Evolutionary conservation across 2,888 invertebrate genomes (phyloP).

Genomic region (Eulithis testata): DNA sequence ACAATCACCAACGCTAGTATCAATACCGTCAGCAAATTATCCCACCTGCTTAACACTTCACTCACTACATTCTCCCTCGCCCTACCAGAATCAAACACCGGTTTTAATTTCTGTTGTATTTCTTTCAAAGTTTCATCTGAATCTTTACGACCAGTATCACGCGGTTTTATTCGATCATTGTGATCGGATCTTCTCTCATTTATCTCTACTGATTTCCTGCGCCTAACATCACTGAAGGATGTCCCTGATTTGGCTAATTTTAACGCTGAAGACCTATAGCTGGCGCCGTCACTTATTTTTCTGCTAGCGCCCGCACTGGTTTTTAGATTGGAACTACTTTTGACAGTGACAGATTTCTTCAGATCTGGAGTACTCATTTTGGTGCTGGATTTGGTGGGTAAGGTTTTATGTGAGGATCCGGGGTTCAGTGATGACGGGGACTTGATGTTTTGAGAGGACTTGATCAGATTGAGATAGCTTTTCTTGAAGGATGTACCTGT

Average conservation of each 20-base stretch:
- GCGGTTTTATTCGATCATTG: background rate
- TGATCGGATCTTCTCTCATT: constrained; percentile 1
- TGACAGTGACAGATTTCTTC: background rate
- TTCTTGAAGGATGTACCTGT: constrained; percentile 51
- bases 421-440: constrained; percentile 6
- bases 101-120: constrained; percentile 9
- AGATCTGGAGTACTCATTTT: background rate
- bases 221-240: background rate
- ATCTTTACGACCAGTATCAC: background rate
- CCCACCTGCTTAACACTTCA: constrained; percentile 42
- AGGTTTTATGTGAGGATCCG: background rate
- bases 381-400: background rate
- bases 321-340: background rate
- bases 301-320: constrained; percentile 1
- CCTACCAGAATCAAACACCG: constrained; percentile 2
- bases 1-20: constrained; percentile 50
- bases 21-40: constrained; percentile 52
- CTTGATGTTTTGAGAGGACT: constrained; percentile 13
- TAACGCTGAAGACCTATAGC: constrained; percentile 2
- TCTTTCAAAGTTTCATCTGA: constrained; percentile 14
- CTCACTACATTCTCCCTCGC: background rate
- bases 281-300: background rate
- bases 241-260: constrained; percentile 8
- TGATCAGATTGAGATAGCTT: constrained; percentile 8
- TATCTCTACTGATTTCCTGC: constrained; percentile 2